Conservation (phyloP, 2,113 vertebrate species). For the Osmerus mordax region DNA sequence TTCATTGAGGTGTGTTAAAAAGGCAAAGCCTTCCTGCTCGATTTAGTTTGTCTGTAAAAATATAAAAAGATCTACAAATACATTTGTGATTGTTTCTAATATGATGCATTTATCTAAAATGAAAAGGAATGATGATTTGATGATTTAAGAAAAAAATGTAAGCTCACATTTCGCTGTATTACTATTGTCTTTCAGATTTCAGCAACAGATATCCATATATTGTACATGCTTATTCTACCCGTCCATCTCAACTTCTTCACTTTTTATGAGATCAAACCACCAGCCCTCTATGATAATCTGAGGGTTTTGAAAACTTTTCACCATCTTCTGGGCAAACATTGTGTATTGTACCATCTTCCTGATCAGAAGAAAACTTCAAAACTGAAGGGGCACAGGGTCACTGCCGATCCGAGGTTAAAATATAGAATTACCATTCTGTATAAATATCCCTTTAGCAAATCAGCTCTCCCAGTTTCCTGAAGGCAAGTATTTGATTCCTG, state of each 20-base stretch:
- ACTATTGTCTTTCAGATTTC: no score
- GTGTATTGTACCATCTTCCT: conserved; percentile 26
- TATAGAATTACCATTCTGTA: conserved; percentile 41
- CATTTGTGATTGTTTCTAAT: no score
- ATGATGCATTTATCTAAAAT: no score
- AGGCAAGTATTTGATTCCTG: conserved; percentile 43
- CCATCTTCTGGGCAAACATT: conserved; percentile 7
- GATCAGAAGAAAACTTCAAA: conserved; percentile 53
- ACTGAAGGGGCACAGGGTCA: conserved; percentile 31
- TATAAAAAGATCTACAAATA: no score
- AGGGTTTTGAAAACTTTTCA: conserved; percentile 27
- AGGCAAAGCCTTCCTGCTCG: conserved; percentile 26
- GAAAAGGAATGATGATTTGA: no score
- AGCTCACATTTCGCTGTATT: no score
- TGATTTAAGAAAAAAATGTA: no score
- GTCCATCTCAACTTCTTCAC: background rate
- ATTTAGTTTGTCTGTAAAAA: background rate
- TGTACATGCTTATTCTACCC: background rate
- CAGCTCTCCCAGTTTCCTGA: conserved; percentile 33
- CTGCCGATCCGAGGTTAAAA: conserved; percentile 20
- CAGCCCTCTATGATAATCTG: conserved; percentile 38
- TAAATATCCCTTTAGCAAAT: conserved; percentile 52
- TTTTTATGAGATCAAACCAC: conserved; percentile 32
- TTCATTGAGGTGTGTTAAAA: conserved; percentile 32
- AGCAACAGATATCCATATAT: background rate